Percentiles rank a stretch among this genome's conserved stretches.
These are phyloP conservation scores for Imbricaverruca yamaguchii DNA, from an alignment of 2,888 invertebrate genomes.

Conservation along the genomic window DNA sequence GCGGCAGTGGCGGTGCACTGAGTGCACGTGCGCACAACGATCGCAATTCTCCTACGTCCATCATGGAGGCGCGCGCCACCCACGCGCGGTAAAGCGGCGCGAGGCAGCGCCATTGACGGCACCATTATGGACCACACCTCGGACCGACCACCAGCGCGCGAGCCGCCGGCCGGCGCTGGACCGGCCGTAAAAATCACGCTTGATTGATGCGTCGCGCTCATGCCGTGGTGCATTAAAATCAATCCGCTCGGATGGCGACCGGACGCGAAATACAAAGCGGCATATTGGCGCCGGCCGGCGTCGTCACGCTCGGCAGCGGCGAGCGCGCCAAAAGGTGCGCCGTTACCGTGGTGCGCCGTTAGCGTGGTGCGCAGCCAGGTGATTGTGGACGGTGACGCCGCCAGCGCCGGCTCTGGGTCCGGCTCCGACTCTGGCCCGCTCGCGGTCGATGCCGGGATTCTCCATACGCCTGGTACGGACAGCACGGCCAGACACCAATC, in stretches of 20 bases:
- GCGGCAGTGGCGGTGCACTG: too few relatives aligned
- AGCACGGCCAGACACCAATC: neutral
- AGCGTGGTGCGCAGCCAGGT: too few relatives aligned
- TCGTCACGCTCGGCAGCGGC: neutral
- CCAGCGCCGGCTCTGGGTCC: too few relatives aligned
- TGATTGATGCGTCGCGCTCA: neutral
- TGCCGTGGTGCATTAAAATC: neutral
- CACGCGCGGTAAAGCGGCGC: neutral
- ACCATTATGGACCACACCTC: neutral
- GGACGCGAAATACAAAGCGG: neutral
- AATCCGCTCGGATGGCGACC: neutral
- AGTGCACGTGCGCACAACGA: too few relatives aligned
- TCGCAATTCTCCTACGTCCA: neutral
- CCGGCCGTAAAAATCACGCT: neutral
- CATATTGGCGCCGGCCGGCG: neutral
- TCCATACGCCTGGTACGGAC: neutral
- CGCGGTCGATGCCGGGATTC: slow-evolving; percentile 7
- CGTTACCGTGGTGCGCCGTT: too few relatives aligned
- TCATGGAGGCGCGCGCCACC: neutral
- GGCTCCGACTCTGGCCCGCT: too few relatives aligned
- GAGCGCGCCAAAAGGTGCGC: neutral
- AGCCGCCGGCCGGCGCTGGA: neutral
- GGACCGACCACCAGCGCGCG: neutral
- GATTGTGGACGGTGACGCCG: too few relatives aligned
- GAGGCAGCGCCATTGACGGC: neutral